Evolutionary conservation across 2,888 invertebrate species (phyloP), one percentile per base, ranked within the genome.

Genomic region (Oscheius onirici): DNA sequence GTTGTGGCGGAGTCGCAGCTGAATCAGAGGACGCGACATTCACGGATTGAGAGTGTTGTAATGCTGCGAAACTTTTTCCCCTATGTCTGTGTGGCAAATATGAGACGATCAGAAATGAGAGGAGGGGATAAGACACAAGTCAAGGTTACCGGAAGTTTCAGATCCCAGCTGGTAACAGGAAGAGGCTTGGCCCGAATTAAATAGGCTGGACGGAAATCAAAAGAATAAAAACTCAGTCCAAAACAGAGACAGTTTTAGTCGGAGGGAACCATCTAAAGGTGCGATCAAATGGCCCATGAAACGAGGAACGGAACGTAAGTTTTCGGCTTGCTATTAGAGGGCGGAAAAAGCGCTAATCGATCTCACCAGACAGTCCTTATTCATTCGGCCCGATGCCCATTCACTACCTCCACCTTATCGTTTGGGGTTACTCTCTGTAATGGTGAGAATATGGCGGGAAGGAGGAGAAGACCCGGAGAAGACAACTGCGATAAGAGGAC

Each of bases 1-100:
- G 41, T 58, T 58, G n/a, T 58, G 58, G 41, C 58, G n/a, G 58
- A 24, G 41, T 40, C 41, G 41, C 6, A n/a, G 20, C 40, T 58
- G 58, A 58, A 22, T 58, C 58, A 58, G 11, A 40, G 17, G 58
- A 28, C 41, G 58, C 58, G 46, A 17, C 46, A 15, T 17, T 17
- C n/a, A 46, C 3, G 46, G 20, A 43, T 6, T 41, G 43, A 40
- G 6, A 20, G 15, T 55, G 40, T 6, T 58, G 58, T 41, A 58
- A 58, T 58, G 34, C 24, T 17, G 20, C 44, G 28, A 61, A 46
- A 15, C 13, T 58, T 49, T 63, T 49, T 46, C 28, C 24, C 63
- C 17, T 15, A 1, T 55, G 43, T 11, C 52, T n/a, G 61, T 17
- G 11, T 5, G 34, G 44, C 3, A 5, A 61, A 22, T 28, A 20